Base-by-base conservation (phyloP, 1,140 invertebrate species). In the Parapsyche elsis region DNA sequence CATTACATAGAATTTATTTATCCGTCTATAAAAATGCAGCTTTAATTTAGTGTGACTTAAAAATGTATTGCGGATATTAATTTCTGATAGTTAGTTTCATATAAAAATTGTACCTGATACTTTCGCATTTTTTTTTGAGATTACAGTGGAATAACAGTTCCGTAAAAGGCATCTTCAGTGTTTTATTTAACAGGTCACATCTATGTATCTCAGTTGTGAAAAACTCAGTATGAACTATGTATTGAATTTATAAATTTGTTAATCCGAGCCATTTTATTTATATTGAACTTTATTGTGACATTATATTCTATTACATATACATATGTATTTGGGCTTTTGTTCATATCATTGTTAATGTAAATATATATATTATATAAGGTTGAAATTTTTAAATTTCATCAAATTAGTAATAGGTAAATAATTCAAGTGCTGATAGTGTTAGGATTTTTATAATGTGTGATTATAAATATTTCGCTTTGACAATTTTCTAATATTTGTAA, bases 201-300 rank as follows among this genome's bases (percentile, higher is more conserved):
- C 2, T n/a, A 38, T 7, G 30, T 7, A 38, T 38, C 30, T 38
- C 7, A 38, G 30, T 38, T 7, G 30, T 38, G 30, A 38, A 23
- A 12, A 4, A 67, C 16, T 16, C 10, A 5, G n/a, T 73, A 38
- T 21, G 19, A 45, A 67, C 74, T 80, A 75, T 80, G 79, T 61
- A 45, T 19, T 16, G 53, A 57, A 67, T 76, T 78, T 78, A 74
- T 78, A 61, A 57, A 74, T 73, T 81, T 57, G 49, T 81, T 53
- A 83, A 83, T 83, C 82, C 82, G 82, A 83, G 82, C 82, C 82
- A 83, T 83, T 81, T 83, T 79, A 79, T 82, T 82, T 78, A 70
- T 76, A 64, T 76, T 80, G 67, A 24, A 46, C 61, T 77, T 76
- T 53, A 53, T 53, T 53, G 49, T 53, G 49, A 14, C 49, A 53